Evolutionary conservation across 37 sponge, comb jelly and placozoan species (phyloP), one percentile per base, ranked within the genome.

Genomic region (Beroe ovata): DNA sequence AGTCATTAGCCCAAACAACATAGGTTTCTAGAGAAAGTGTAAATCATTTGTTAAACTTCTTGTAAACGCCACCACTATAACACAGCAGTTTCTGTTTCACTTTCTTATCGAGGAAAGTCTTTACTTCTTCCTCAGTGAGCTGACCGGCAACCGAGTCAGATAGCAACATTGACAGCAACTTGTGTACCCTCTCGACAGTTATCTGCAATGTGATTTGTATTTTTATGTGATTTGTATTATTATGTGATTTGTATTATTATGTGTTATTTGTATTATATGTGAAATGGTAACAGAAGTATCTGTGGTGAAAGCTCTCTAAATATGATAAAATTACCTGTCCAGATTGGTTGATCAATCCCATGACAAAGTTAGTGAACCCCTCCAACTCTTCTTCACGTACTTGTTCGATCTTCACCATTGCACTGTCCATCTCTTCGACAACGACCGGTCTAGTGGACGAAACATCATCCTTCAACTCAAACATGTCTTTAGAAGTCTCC

Each of bases 41-140:
- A n/a, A n/a, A n/a, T 62, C 63, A 62, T 23, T 20, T 62, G 6
- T 62, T 62, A 25, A 3, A 25, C 29, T 77, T 77, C 47, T 91
- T 90, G 39, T 95, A 95, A 11, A 63, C 91, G 0, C 93, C 92
- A 60, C 89, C 91, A 29, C 91, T 26, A n/a, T 38, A 89, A 29
- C 36, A 8, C 81, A 95, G 89, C 38, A 94, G 88, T 64, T 95
- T 92, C 40, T 92, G 92, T 60, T 89, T 71, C n/a, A 93, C 94
- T 35, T 94, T 96, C 29, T 72, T 89, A 59, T 96, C 95, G 19
- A 96, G 71, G 38, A 94, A 92, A 8, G 60, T 32, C 72, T 94
- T 94, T 22, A 96, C 71, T 30, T 93, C 93, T 38, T 59, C 71
- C 60, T 35, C 41, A 25, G 90, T 88, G 39, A 77, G 84, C 47